These are phyloP conservation scores for Entelurus aequoreus DNA, from an alignment of 2,113 vertebrate genomes.

Conservation along the genomic window DNA sequence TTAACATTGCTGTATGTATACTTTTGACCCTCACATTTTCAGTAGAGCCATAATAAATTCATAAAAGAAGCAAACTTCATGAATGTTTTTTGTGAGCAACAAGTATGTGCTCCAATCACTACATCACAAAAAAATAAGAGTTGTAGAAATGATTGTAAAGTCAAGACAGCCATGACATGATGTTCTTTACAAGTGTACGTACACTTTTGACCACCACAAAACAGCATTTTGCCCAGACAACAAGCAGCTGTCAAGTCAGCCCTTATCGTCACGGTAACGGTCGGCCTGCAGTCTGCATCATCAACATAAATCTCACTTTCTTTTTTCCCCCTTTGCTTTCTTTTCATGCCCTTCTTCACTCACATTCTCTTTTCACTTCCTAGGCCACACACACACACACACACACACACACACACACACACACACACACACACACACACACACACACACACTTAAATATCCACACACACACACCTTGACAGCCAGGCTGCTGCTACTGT, in stretches of 20 bases:
- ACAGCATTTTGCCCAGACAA: slow-evolving; percentile 29
- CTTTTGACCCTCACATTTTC: no score
- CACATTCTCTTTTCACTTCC: slow-evolving; percentile 3
- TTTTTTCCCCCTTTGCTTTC: slow-evolving; percentile 9
- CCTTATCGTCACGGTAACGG: slow-evolving; percentile 60
- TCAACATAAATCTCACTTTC: slow-evolving; percentile 49
- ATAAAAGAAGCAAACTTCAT: no score
- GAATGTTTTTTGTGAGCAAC: no score
- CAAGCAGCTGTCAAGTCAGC: slow-evolving; percentile 54
- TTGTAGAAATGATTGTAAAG: no score
- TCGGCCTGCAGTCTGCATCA: slow-evolving; percentile 51
- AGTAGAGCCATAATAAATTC: no score
- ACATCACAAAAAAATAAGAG: no score
- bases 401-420: neutral
- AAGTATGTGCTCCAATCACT: no score
- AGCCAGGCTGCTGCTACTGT: slow-evolving; percentile 42
- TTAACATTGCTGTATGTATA: no score
- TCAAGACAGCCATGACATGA: no score
- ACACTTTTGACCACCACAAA: no score
- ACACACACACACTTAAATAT: slow-evolving; percentile 6
- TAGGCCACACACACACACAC: slow-evolving; percentile 11
- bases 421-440: neutral
- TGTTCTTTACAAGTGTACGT: no score
- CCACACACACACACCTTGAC: neutral
- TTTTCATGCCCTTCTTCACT: slow-evolving; percentile 15